Evolutionary conservation across 2,888 invertebrate species (phyloP), one percentile per base, ranked within the genome.

Genomic region (Perithous albicinctus): DNA sequence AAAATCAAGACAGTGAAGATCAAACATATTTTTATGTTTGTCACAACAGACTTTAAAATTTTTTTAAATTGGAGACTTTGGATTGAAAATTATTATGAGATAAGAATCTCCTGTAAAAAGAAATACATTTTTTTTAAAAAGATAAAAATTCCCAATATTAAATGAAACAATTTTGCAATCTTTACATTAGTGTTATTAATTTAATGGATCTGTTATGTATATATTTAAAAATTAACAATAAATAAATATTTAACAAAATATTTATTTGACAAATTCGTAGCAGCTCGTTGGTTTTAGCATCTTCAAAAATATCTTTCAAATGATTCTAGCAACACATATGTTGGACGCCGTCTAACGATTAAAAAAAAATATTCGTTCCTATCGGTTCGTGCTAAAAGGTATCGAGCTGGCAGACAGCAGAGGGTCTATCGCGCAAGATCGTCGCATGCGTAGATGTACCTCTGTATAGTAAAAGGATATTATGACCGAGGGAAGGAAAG

Each of bases 401-500:
- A 51, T 51, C 48, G 48, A 51, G 48, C 48, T 10, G 23, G 1
- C 23, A 20, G 20, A 23, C 48, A 10, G 23, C 20, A 7, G 12
- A 20, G 48, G 48, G 41, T n/a, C 10, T 51, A 23, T 23, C 48
- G 48, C 10, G 48, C 23, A 43, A 43, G 41, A 43, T 20, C 48
- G 20, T 23, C 7, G 26, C n/a, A 54, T 54, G 26, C 54, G 26
- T 41, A 12, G 18, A 38, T 12, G 41, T 18, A 38, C n/a, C 26
- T 15, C 5, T 18, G 59, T 38, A 12, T 54, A 23, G 54, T 64
- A 64, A 66, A 59, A 51, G 76, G 72, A 64, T 77, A 67, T 77
- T 77, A 67, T 48, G 48, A 77, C 75, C 43, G 38, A 54, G 59
- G 48, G 41, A 56, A 56, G 63, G 64, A 66, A 70, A 80, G 64